Evolutionary conservation across 2,797 vertebrate genomes (phyloP), one percentile per base, ranked within the genome.

Genomic region (Enoplosus armatus): DNA sequence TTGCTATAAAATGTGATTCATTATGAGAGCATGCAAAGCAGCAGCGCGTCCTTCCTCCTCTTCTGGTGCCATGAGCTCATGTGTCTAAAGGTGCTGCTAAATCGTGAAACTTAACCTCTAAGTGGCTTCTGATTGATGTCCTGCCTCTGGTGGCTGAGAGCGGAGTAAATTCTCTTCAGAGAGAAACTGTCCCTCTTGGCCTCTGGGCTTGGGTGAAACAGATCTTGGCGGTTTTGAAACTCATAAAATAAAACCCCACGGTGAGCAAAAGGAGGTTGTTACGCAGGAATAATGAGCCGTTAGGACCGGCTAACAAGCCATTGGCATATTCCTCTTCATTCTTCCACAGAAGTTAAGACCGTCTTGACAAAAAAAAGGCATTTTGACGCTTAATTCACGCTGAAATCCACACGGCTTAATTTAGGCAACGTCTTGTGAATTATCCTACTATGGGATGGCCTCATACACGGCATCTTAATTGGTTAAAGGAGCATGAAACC

Each of bases 121-220:
- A 91, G 79, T 85, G 79, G 69, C 69, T 51, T 53, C 75, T 89
- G 89, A 93, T 90, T 85, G 83, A 90, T 90, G 88, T 35, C 3
- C 73, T 62, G 41, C 70, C 74, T 83, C 79, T 77, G 80, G 85
- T 89, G 75, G 79, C 85, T 72, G 50, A 83, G 81, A 60, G 31
- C 37, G 3, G 58, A 75, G 84, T 83, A 84, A 85, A 84, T 87
- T 53, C 70, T 76, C 72, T 80, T 86, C 64, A 77, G 85, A 85
- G 73, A 35, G 48, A 65, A 87, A 70, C 63, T 68, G 69, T 87
- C 79, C 79, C 64, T 82, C 53, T 67, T 64, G 86, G 80, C 58
- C 66, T 82, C 47, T 72, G 61, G 60, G 39, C 41, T 47, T 64
- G 53, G 37, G 59, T 74, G 67, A 84, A 86, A 87, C 77, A 51